Percentiles rank a stretch among this genome's conserved stretches.
Evolutionary conservation across 2,888 invertebrate species (phyloP).

Genomic region (Microctonus brassicae): DNA sequence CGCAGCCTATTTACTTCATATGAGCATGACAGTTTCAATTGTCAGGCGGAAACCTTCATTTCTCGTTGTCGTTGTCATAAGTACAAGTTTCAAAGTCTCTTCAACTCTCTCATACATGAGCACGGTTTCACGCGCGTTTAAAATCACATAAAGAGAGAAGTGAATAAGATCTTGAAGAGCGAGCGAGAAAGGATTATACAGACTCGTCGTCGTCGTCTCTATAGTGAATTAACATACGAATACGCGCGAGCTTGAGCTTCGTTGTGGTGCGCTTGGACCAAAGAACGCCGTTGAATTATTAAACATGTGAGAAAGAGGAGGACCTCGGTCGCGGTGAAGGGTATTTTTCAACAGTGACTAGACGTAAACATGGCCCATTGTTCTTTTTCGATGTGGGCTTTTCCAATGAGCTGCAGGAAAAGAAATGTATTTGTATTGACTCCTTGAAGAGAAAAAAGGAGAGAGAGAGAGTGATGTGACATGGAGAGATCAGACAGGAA

Average conservation of each 20-base stretch:
- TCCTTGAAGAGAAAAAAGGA: not conserved
- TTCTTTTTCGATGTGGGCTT: conserved; percentile 38
- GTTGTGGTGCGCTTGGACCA: conserved; percentile 15
- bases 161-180: not conserved
- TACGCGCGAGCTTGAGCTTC: conserved; percentile 43
- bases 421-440: not conserved
- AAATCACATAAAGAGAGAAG: not conserved
- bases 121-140: not conserved
- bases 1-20: conserved; percentile 43
- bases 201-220: conserved; percentile 39
- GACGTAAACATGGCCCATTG: conserved; percentile 45
- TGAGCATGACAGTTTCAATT: conserved; percentile 39
- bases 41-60: conserved; percentile 35
- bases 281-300: conserved; percentile 55
- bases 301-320: conserved; percentile 44
- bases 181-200: conserved; percentile 24
- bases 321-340: conserved; percentile 38
- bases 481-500: conserved; percentile 10
- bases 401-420: conserved; percentile 10
- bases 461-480: not conserved
- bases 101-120: conserved; percentile 1
- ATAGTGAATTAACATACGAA: conserved; percentile 55
- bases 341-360: conserved; percentile 53
- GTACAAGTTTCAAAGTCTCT: not conserved
- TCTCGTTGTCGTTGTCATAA: conserved; percentile 16